These are phyloP conservation scores for Sesamia inferens DNA, from an alignment of 2,888 invertebrate genomes.

Conservation along the genomic window DNA sequence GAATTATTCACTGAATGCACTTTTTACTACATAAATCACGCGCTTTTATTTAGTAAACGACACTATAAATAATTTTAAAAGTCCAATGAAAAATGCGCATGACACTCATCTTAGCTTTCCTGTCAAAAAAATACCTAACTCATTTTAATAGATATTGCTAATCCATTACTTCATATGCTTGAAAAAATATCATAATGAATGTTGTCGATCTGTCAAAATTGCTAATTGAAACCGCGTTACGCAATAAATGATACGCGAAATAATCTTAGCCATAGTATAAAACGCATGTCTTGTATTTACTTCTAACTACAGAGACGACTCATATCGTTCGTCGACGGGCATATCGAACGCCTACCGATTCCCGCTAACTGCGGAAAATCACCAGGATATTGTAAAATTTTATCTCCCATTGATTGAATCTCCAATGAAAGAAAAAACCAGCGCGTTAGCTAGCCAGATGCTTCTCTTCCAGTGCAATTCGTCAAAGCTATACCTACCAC, in stretches of 20 bases:
- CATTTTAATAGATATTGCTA: too few relatives aligned
- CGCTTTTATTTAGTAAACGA: too few relatives aligned
- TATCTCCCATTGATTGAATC: constrained; percentile 35
- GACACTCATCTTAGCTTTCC: too few relatives aligned
- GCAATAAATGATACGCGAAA: background rate
- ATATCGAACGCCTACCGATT: constrained; percentile 39
- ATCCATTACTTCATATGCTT: too few relatives aligned
- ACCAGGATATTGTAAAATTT: constrained; percentile 28
- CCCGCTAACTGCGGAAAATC: constrained; percentile 22
- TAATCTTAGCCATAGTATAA: constrained; percentile 3
- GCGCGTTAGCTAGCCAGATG: constrained; percentile 23
- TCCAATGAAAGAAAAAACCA: constrained; percentile 33
- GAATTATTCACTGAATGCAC: too few relatives aligned
- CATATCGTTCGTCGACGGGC: constrained; percentile 11
- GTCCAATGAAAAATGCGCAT: too few relatives aligned
- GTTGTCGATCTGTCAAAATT: background rate
- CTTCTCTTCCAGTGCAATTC: constrained; percentile 39
- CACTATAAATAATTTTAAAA: too few relatives aligned
- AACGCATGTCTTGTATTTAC: constrained; percentile 26
- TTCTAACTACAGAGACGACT: constrained; percentile 8
- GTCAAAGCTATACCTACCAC: constrained; percentile 4
- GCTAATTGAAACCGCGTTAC: background rate
- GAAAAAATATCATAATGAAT: background rate
- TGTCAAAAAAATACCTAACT: too few relatives aligned
- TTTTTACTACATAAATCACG: too few relatives aligned